A percentile compares a stretch with the other conserved stretches of the same genome.
Evolutionary conservation across 2,113 vertebrate species (phyloP).

Genomic region (Gopherus evgoodei): DNA sequence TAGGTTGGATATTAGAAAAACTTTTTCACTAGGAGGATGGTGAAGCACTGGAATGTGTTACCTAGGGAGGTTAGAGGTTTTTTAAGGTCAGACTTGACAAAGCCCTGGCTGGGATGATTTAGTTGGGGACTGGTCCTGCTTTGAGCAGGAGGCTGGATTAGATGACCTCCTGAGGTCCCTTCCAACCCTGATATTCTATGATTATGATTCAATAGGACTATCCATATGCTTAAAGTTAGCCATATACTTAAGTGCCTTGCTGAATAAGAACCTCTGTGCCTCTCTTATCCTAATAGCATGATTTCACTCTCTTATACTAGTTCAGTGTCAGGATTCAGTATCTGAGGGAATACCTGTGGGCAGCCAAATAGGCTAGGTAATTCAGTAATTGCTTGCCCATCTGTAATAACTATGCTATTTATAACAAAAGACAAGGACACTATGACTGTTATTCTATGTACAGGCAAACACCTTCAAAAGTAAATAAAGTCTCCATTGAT

Average conservation of each 20-base stretch:
- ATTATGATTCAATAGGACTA: neutral
- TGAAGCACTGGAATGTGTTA: too few species aligned
- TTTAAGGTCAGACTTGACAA: too few species aligned
- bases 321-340: neutral
- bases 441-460: conserved; percentile 68
- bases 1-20: too few species aligned
- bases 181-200: too few species aligned
- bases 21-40: too few species aligned
- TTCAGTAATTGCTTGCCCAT: neutral
- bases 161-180: too few species aligned
- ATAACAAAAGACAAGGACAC: conserved; percentile 71
- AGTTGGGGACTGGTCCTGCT: too few species aligned
- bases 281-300: neutral
- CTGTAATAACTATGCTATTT: neutral
- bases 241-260: neutral
- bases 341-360: neutral
- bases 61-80: too few species aligned
- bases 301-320: neutral
- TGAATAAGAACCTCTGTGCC: neutral
- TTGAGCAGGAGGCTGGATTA: too few species aligned
- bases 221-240: neutral
- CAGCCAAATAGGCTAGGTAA: neutral
- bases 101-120: too few species aligned
- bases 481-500: conserved; percentile 84
- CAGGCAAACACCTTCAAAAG: conserved; percentile 77